Evolutionary conservation across 2,797 vertebrate species (phyloP), one percentile per base, ranked within the genome.

Genomic region (Mormyrus proboscirostris): DNA sequence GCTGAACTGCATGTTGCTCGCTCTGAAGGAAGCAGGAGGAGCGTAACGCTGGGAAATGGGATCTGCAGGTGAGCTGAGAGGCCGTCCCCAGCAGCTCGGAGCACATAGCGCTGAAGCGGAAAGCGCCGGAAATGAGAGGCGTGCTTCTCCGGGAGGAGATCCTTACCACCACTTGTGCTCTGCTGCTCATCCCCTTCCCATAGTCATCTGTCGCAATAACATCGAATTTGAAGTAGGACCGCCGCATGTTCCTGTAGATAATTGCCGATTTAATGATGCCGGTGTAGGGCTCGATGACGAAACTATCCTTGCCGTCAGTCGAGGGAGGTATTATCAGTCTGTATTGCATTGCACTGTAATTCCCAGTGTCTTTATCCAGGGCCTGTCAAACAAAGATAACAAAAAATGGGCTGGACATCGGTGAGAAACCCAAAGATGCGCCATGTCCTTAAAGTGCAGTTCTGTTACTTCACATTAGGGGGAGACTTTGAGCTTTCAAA

Each of bases 241-340:
- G 96, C 87, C 99, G 96, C 98, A 99, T 98, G 92, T 99, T 99
- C 92, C 97, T 97, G 95, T 99, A 99, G 90, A 99, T 96, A 96
- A 99, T 99, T 8, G 99, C 98, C 0, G 98, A 98, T 95, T 99
- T 99, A 94, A 99, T 97, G 8, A 99, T 93, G 4, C 98, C 99
- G 0, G 96, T 97, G 93, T 97, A 97, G 0, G 97, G 95, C 92
- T 99, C 98, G 5, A 99, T 97, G 90, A 99, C 97, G 88, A 99
- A 99, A 88, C 98, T 98, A 57, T 98, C 97, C 94, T 99, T 99
- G 73, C 95, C 96, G 7, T 98, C 97, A 65, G 97, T 94, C 0
- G 93, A 93, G 59, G 98, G 97, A 0, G 97, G 96, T 38, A 98
- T 96, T 91, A 98, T 96, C 82, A 99, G 96, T 25, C 96, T 96